These are phyloP conservation scores for Poecilia latipinna DNA, from an alignment of 2,113 vertebrate species.

Conservation along the genomic window DNA sequence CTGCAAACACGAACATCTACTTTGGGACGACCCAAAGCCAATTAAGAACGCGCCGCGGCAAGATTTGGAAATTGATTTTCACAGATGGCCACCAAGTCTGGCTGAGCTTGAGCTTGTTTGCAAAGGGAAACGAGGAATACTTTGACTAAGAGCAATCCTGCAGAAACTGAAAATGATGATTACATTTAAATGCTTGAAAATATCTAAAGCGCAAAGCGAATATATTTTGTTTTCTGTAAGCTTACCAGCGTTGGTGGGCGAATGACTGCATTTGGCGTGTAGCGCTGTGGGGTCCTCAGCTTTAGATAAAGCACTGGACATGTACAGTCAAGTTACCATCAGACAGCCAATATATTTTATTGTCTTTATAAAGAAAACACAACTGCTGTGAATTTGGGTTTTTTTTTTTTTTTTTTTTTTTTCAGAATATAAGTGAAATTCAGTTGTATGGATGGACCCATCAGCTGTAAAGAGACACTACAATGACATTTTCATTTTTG, in stretches of 20 bases:
- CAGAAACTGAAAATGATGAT: too few relatives aligned
- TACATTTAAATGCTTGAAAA: neutral
- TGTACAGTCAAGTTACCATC: too few relatives aligned
- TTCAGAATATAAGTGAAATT: slow-evolving; percentile 40
- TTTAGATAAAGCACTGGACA: too few relatives aligned
- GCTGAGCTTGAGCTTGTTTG: neutral
- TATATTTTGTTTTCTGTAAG: too few relatives aligned
- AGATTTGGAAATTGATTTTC: too few relatives aligned
- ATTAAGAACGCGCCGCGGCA: too few relatives aligned
- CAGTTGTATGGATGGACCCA: slow-evolving; percentile 49
- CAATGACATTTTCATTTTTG: slow-evolving; percentile 65
- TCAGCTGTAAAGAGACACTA: slow-evolving; percentile 58
- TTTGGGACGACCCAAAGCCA: neutral
- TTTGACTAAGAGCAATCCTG: too few relatives aligned
- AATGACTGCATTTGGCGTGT: too few relatives aligned
- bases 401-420: slow-evolving; percentile 21
- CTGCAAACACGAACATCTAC: neutral
- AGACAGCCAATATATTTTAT: slow-evolving; percentile 45
- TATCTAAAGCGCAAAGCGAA: too few relatives aligned
- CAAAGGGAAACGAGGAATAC: neutral
- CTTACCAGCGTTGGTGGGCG: too few relatives aligned
- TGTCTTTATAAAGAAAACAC: slow-evolving; percentile 39
- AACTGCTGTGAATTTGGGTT: slow-evolving; percentile 25
- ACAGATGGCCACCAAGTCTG: neutral
- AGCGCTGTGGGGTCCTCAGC: too few relatives aligned